Evolutionary conservation across 2,888 invertebrate species (phyloP).

Genomic region (Melitaea athalia): DNA sequence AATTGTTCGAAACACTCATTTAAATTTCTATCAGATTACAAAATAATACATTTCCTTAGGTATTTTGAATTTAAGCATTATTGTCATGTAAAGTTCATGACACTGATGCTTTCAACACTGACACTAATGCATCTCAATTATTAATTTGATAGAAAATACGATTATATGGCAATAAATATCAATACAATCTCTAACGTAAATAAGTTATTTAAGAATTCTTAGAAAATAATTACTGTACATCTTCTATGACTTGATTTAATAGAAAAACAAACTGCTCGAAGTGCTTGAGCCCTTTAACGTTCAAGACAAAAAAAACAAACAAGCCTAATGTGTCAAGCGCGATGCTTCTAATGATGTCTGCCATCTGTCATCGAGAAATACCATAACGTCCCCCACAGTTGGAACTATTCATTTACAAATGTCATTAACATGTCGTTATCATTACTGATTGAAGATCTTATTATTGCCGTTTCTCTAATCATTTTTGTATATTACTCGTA

Average conservation of each 20-base stretch:
- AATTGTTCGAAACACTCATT: background rate
- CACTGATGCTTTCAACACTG: too few relatives aligned
- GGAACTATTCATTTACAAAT: constrained; percentile 44
- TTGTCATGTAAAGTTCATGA: too few relatives aligned
- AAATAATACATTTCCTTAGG: too few relatives aligned
- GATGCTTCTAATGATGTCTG: constrained; percentile 42
- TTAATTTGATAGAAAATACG: too few relatives aligned
- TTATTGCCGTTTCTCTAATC: background rate
- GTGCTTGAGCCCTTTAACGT: constrained; percentile 10
- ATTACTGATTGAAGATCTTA: constrained; percentile 37
- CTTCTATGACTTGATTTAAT: constrained; percentile 2
- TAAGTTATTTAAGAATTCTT: background rate
- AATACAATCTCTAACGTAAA: background rate
- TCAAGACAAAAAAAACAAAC: constrained; percentile 31
- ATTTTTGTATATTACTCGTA: background rate
- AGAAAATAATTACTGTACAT: background rate
- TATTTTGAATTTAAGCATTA: too few relatives aligned
- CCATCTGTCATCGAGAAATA: constrained; percentile 45
- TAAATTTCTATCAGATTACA: background rate
- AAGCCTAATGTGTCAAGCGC: constrained; percentile 33
- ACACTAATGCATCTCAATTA: too few relatives aligned
- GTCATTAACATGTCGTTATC: constrained; percentile 42
- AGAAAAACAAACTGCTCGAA: constrained; percentile 23
- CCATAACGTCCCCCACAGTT: constrained; percentile 43
- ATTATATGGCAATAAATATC: background rate